phyloP scores from a whole-genome alignment of 2,797 vertebrate species.

The Mormyrus hasselquistii region DNA sequence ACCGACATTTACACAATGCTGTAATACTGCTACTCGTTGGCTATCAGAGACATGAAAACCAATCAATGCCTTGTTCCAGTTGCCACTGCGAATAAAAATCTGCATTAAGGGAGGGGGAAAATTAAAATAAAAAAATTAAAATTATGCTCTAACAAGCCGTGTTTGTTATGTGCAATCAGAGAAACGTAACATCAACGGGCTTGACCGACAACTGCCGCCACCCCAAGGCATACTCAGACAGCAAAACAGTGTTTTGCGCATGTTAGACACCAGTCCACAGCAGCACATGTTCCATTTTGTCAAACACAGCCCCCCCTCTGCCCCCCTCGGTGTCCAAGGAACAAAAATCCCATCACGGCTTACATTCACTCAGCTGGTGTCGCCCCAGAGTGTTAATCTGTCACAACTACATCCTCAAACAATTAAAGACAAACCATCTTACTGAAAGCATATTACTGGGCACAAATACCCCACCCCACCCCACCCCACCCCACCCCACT shows the following conservation, averaged over 20 bases:
- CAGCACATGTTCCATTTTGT: slow-evolving; percentile 48
- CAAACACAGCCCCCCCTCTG: slow-evolving; percentile 25
- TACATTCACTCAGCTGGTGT: slow-evolving; percentile 32
- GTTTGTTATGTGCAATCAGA: slow-evolving; percentile 38
- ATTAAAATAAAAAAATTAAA: background rate
- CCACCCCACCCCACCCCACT: background rate
- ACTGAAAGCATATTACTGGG: background rate
- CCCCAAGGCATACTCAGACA: slow-evolving; percentile 20
- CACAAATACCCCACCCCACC: background rate
- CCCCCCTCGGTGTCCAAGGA: slow-evolving; percentile 24
- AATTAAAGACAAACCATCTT: slow-evolving; percentile 19
- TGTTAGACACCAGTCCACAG: slow-evolving; percentile 69
- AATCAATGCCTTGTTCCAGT: background rate
- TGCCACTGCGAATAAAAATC: background rate
- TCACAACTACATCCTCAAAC: background rate
- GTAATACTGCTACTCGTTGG: slow-evolving; percentile 20
- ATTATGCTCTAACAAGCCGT: slow-evolving; percentile 22
- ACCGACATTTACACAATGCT: background rate
- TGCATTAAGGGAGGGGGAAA: background rate
- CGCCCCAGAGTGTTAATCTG: slow-evolving; percentile 4
- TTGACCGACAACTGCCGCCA: slow-evolving; percentile 14
- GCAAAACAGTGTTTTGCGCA: slow-evolving; percentile 38
- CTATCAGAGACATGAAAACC: slow-evolving; percentile 6
- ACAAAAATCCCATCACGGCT: slow-evolving; percentile 15
- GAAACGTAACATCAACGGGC: slow-evolving; percentile 27